A percentile compares a stretch with the other conserved stretches of the same genome.
phyloP scores from a whole-genome alignment of 2,113 vertebrate species.

The Pseudorhombus dupliciocellatus region DNA sequence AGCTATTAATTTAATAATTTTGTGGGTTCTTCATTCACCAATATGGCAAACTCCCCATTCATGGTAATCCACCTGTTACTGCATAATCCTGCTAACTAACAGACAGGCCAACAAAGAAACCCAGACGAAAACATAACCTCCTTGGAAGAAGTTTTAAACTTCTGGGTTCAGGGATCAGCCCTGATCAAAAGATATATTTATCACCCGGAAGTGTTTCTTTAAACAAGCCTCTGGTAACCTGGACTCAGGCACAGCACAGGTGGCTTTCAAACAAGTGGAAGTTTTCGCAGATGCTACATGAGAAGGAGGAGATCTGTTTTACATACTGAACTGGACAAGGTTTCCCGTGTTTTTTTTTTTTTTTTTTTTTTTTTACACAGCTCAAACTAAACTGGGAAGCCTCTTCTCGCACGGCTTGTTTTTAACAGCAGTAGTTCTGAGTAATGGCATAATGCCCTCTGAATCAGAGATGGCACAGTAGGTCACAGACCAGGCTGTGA shows the following conservation, averaged over 20 bases:
- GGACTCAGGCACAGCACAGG: neutral
- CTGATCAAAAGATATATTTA: neutral
- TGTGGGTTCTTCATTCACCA: no score
- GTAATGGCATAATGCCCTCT: conserved; percentile 41
- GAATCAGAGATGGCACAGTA: conserved; percentile 55
- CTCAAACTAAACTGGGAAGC: neutral
- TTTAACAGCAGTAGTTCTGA: conserved; percentile 23
- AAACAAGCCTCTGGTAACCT: neutral
- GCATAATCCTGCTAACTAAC: no score
- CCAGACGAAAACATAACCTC: no score
- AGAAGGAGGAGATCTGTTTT: conserved; percentile 20
- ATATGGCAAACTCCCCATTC: no score
- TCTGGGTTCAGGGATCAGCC: no score
- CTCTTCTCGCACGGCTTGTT: neutral
- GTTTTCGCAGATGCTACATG: conserved; percentile 8
- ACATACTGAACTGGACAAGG: conserved; percentile 17
- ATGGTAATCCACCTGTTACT: no score
- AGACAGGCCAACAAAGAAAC: no score
- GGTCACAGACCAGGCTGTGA: conserved; percentile 54
- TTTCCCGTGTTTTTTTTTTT: neutral
- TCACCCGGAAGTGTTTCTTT: neutral
- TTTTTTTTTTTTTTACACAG: neutral
- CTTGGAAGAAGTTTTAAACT: no score
- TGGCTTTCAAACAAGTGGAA: conserved; percentile 1
- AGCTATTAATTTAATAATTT: no score